A percentile compares a stretch with the other conserved stretches of the same genome.
These are phyloP conservation scores for Scaptomyza caliginosa DNA, from an alignment of 2,888 invertebrate genomes.

Conservation along the genomic window DNA sequence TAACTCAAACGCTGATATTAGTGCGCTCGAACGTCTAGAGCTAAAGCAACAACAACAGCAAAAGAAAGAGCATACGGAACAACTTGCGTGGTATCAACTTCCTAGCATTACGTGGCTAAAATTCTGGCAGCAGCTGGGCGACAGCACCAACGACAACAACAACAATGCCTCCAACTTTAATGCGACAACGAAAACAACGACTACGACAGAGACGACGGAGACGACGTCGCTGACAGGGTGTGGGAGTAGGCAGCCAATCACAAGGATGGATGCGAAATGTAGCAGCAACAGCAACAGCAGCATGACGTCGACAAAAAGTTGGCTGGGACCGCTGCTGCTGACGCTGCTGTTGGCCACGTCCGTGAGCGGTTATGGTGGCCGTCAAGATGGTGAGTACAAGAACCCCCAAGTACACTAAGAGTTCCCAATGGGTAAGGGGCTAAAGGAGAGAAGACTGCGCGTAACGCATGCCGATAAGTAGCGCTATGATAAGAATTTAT, in stretches of 20 bases:
- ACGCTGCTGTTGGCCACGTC: slow-evolving; percentile 78
- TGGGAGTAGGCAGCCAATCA: slow-evolving; percentile 15
- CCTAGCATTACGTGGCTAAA: slow-evolving; percentile 74
- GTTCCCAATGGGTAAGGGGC: background rate
- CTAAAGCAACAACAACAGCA: slow-evolving; percentile 13
- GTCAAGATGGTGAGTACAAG: slow-evolving; percentile 82
- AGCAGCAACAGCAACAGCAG: slow-evolving; percentile 33
- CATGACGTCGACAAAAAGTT: slow-evolving; percentile 71
- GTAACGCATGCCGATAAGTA: slow-evolving; percentile 68
- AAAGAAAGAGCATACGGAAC: slow-evolving; percentile 15
- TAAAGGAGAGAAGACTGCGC: slow-evolving; percentile 31
- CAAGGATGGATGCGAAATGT: slow-evolving; percentile 26
- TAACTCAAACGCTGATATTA: slow-evolving; percentile 81
- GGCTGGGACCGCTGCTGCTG: slow-evolving; percentile 70
- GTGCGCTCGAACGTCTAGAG: slow-evolving; percentile 63
- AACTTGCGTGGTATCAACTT: slow-evolving; percentile 56
- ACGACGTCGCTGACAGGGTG: slow-evolving; percentile 3
- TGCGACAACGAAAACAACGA: slow-evolving; percentile 53
- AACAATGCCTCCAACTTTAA: slow-evolving; percentile 18
- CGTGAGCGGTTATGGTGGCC: slow-evolving; percentile 80
- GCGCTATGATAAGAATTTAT: slow-evolving; percentile 76
- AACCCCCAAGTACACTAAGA: background rate
- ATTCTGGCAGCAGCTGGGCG: slow-evolving; percentile 69
- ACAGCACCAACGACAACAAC: slow-evolving; percentile 31
- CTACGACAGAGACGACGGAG: slow-evolving; percentile 23